Evolutionary conservation across 2,113 vertebrate genomes (phyloP).

Genomic region (Uropsilus gracilis): DNA sequence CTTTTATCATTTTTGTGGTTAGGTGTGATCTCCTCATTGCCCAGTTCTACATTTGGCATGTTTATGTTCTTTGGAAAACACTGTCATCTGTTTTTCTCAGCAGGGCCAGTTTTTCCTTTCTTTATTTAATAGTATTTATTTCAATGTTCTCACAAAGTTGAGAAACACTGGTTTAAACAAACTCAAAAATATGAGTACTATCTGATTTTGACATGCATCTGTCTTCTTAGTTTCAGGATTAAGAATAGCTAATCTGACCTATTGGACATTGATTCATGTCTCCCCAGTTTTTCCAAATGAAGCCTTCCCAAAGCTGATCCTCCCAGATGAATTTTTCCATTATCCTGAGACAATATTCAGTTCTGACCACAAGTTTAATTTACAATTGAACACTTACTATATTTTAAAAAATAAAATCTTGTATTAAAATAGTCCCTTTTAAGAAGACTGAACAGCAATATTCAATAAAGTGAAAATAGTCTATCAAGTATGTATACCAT

Average conservation of each 20-base stretch:
- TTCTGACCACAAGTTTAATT: slow-evolving; percentile 7
- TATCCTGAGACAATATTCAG: neutral
- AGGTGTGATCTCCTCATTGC: neutral
- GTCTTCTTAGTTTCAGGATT: neutral
- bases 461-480: too few relatives aligned
- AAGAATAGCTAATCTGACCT: neutral
- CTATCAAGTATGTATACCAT: too few relatives aligned
- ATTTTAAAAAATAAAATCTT: slow-evolving; percentile 32
- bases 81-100: neutral
- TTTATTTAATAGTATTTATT: neutral
- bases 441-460: too few relatives aligned
- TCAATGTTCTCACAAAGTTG: neutral
- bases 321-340: neutral
- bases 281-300: neutral
- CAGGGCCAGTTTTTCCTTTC: neutral
- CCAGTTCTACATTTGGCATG: neutral
- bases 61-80: neutral
- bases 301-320: neutral
- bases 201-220: neutral
- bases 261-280: neutral
- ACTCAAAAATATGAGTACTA: neutral
- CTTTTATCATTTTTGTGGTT: neutral
- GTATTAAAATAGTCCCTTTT: neutral
- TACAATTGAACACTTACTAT: neutral
- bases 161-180: slow-evolving; percentile 10